Percentiles rank a stretch among this genome's conserved stretches.
phyloP scores from a whole-genome alignment of 2,797 vertebrate species.

The Pristis pectinata region DNA sequence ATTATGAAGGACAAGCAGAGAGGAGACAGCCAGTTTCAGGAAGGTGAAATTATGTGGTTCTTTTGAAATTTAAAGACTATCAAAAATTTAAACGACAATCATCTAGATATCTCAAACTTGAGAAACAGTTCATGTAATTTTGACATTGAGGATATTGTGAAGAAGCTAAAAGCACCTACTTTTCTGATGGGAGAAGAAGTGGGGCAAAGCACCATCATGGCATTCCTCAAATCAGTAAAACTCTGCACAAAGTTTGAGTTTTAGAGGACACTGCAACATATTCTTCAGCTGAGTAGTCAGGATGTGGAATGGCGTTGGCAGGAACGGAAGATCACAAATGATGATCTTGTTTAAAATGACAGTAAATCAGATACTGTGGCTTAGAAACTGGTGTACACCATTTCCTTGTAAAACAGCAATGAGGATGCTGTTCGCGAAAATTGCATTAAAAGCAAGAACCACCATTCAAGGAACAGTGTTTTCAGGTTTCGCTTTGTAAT shows the following conservation, averaged over 20 bases:
- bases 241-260: background rate
- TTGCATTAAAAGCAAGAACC: too few relatives aligned
- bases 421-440: too few relatives aligned
- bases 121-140: background rate
- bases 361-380: background rate
- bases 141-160: background rate
- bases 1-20: background rate
- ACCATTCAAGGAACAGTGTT: too few relatives aligned
- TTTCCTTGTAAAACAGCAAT: too few relatives aligned
- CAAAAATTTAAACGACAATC: background rate
- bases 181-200: background rate
- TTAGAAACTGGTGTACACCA: too few relatives aligned
- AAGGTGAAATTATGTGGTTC: background rate
- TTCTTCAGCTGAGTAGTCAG: background rate
- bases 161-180: background rate
- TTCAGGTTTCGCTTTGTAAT: too few relatives aligned
- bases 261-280: background rate
- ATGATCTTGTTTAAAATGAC: background rate
- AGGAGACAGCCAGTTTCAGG: background rate
- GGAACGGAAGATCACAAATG: background rate
- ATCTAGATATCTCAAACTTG: background rate
- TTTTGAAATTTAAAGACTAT: background rate
- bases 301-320: background rate
- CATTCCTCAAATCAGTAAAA: background rate
- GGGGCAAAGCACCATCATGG: background rate